A percentile compares a stretch with the other conserved stretches of the same genome.
phyloP scores from a whole-genome alignment of 1,140 invertebrate genomes.

The Orchestia grillus region DNA sequence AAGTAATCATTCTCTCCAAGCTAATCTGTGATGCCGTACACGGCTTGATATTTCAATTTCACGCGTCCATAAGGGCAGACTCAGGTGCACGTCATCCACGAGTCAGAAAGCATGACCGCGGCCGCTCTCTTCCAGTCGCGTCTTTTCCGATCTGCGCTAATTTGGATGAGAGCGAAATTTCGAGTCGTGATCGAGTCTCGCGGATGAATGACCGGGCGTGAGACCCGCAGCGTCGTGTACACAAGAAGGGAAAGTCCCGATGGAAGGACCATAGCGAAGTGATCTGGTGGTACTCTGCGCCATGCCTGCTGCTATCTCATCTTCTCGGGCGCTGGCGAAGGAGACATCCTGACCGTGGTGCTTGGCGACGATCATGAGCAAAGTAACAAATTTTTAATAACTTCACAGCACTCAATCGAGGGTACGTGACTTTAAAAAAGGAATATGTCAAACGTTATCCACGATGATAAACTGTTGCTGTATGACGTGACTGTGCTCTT shows the following conservation, averaged over 20 bases:
- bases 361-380: neutral
- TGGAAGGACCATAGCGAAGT: neutral
- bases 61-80: neutral
- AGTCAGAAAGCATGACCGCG: conserved; percentile 28
- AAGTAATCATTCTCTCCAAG: neutral
- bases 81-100: neutral
- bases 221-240: neutral
- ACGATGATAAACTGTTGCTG: neutral
- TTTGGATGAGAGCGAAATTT: conserved; percentile 50
- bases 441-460: neutral
- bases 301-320: neutral
- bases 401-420: neutral
- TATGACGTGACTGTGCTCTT: neutral
- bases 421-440: neutral
- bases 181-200: neutral
- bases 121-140: neutral
- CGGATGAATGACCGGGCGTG: conserved; percentile 46
- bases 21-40: neutral
- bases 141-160: neutral
- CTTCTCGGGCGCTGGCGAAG: neutral
- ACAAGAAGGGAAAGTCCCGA: conserved; percentile 20
- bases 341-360: neutral
- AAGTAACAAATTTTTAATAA: neutral
- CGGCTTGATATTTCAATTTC: neutral
- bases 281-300: neutral